phyloP scores from a whole-genome alignment of 2,888 invertebrate genomes.

The Hypomecis atomaria region DNA sequence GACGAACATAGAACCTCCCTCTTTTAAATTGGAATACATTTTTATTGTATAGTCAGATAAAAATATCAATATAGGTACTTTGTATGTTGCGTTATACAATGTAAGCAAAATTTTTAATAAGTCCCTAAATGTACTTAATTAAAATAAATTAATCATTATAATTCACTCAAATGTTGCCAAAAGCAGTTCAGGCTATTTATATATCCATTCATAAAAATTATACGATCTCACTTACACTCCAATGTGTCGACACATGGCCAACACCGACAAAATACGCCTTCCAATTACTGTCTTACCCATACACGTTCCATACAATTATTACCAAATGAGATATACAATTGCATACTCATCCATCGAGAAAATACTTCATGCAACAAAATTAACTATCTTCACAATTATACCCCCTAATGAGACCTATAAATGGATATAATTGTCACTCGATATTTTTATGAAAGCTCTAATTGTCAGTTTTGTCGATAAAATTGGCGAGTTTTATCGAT shows the following conservation, averaged over 20 bases:
- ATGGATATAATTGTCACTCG: constrained; percentile 57
- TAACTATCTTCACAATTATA: constrained; percentile 45
- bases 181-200: constrained; percentile 5
- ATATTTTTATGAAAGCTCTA: constrained; percentile 57
- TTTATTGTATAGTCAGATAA: too few relatives aligned
- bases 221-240: constrained; percentile 14
- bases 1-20: too few relatives aligned
- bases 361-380: constrained; percentile 18
- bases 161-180: background rate
- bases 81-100: too few relatives aligned
- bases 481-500: constrained; percentile 41
- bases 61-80: too few relatives aligned
- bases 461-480: constrained; percentile 56
- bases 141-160: constrained; percentile 1
- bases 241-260: constrained; percentile 17
- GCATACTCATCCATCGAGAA: constrained; percentile 30
- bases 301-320: constrained; percentile 39
- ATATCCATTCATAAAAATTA: constrained; percentile 17
- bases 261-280: constrained; percentile 31
- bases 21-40: too few relatives aligned
- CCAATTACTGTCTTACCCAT: constrained; percentile 35
- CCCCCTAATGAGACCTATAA: constrained; percentile 58
- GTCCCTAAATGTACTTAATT: background rate
- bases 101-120: too few relatives aligned
- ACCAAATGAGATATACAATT: constrained; percentile 37